Base-by-base conservation (phyloP, 2,888 invertebrate genomes). In the Cartodere bifasciata region DNA sequence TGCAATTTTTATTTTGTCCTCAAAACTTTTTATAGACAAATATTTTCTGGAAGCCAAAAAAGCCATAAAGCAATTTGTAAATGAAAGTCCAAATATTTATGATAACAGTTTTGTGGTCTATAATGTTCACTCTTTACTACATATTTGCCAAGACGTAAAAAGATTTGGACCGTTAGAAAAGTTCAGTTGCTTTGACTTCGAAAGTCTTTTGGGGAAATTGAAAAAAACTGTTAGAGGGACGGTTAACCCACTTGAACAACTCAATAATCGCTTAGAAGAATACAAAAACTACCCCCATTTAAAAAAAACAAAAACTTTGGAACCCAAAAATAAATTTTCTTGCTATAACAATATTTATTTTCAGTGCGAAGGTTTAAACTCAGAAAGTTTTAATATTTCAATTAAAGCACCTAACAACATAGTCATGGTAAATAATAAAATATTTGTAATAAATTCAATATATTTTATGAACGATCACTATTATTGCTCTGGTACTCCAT, bases 101-200 rank as follows among this genome's bases (percentile, higher is more conserved):
- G 32, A 24, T 21, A 12, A 9, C 4, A 6, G 4, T 15, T 32
- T 32, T 32, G 13, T 28, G 7, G 11, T 17, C 12, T 32, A 32
- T 14, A 32, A 32, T 28, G 32, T 32, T 13, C 32, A 32, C 16
- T 20, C 15, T 25, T 22, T 32, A 9, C 11, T 12, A 21, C 32
- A 32, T 22, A 13, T 32, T 10, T 10, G 17, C 7, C 15, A 28
- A 13, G 32, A 32, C 22, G 32, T 32, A 15, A 23, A 28, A 12
- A n/a, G n/a, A 28, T 32, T 20, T 28, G 28, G 32, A 11, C n/a
- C 20, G 14, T 16, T 32, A 20, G 20, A 28, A 13, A 32, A 32
- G 17, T 32, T 32, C 12, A 25, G 25, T 11, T 32, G 21, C 22
- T 32, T 32, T 20, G 22, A 16, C 6, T 32, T 21, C 22, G 32